Base-by-base conservation (phyloP, 2,797 vertebrate genomes). In the Trichosurus vulpecula region DNA sequence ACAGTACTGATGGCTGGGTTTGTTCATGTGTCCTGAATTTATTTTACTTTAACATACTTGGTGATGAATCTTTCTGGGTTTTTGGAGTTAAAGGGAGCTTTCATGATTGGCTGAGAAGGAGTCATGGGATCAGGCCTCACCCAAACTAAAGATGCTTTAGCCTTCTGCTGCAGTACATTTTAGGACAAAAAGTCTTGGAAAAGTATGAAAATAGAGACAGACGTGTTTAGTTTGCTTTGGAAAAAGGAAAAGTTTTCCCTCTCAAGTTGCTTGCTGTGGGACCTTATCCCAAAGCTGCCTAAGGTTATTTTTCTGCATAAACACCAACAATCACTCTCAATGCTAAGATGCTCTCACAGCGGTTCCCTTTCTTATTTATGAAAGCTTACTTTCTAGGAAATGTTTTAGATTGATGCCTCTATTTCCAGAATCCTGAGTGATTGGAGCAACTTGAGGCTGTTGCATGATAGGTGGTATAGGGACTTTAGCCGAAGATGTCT, bases 361-460 rank as follows among this genome's bases (percentile, higher is more conserved):
- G n/a, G 89, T 90, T 94, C n/a, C 52, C 52, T 27, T 92, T 47
- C 51, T 92, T 61, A 81, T 55, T 93, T 93, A 81, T 94, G 29
- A n/a, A 92, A 29, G 22, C 96, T 94, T 92, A 91, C 94, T 97
- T 97, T 96, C 92, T 96, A 97, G 93, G 93, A 96, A 81, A 92
- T 25, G 51, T 52, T 94, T 97, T 91, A 92, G n/a, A 93, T 54
- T 56, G 93, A 91, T 11, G 54, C 55, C 61, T 55, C 47, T 54
- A 47, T 92, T 74, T 90, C 92, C 19, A 8, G 89, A 87, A 51
- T 51, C 41, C 41, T 27, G 8, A 81, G 41, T 47, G 41, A 47
- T 27, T 81, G 74, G 74, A 51, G 41, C 41, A 61, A 54, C 56
- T 55, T 90, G 9, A 9, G 56, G 54, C 89, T 94, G 66, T 41